These are phyloP conservation scores for Calameuta pallipes DNA, from an alignment of 2,888 invertebrate genomes.

Conservation along the genomic window DNA sequence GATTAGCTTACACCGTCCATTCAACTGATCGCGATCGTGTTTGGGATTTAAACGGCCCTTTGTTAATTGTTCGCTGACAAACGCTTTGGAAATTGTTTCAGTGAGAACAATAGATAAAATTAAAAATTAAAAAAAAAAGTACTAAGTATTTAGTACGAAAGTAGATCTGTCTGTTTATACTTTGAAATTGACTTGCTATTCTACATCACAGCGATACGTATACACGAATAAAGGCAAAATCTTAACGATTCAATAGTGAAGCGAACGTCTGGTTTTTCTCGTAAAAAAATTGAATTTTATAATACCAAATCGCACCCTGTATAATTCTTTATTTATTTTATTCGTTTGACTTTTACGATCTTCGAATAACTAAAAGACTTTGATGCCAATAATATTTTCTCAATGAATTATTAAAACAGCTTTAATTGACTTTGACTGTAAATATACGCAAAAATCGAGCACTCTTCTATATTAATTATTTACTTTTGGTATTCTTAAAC, in stretches of 20 bases:
- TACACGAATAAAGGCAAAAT: background rate
- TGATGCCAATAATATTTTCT: background rate
- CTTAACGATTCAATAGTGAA: background rate
- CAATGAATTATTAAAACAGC: background rate
- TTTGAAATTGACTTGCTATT: background rate
- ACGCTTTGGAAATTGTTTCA: background rate
- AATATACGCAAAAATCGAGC: background rate
- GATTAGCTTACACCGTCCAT: constrained; percentile 7
- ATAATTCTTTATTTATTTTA: background rate
- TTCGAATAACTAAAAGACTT: background rate
- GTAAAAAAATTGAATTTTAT: background rate
- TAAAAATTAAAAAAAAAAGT: background rate
- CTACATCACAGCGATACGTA: background rate
- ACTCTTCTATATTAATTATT: background rate
- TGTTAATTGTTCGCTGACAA: background rate
- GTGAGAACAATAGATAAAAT: background rate
- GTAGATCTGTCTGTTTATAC: background rate
- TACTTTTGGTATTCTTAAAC: background rate
- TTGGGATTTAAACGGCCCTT: background rate
- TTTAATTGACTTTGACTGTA: background rate
- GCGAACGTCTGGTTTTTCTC: background rate
- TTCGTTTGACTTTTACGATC: background rate
- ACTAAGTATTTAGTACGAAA: background rate
- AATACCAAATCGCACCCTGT: background rate
- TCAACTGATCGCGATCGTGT: constrained; percentile 11